These are phyloP conservation scores for Netelia virgata DNA, from an alignment of 2,888 invertebrate genomes.

Conservation along the genomic window DNA sequence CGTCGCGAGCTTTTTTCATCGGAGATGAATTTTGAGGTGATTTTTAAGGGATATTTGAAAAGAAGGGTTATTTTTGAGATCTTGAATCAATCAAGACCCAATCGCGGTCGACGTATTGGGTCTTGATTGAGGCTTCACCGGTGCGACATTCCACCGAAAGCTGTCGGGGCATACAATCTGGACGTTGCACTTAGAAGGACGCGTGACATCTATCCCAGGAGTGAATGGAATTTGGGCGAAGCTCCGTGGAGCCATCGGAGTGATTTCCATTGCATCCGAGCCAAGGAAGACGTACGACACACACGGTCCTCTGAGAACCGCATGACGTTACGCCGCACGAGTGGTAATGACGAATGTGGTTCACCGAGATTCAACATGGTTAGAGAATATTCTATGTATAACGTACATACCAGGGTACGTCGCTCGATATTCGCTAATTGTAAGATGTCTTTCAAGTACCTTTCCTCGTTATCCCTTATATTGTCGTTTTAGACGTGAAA, in stretches of 20 bases:
- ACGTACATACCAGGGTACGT: too few species aligned
- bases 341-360: slow-evolving; percentile 73
- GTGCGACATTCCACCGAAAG: slow-evolving; percentile 24
- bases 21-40: too few species aligned
- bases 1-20: too few species aligned
- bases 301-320: slow-evolving; percentile 58
- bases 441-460: too few species aligned
- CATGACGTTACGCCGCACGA: slow-evolving; percentile 64
- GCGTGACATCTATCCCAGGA: slow-evolving; percentile 42
- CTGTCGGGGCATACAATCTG: slow-evolving; percentile 30
- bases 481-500: too few species aligned
- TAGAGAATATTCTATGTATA: too few species aligned
- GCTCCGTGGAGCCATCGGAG: slow-evolving; percentile 15
- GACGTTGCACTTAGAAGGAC: slow-evolving; percentile 35
- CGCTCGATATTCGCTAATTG: too few species aligned
- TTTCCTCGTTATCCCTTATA: too few species aligned
- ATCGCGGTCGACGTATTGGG: slow-evolving; percentile 6
- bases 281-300: slow-evolving; percentile 75
- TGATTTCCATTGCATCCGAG: slow-evolving; percentile 71
- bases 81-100: too few species aligned
- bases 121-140: slow-evolving; percentile 29
- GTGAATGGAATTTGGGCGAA: slow-evolving; percentile 32
- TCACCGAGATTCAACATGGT: slow-evolving; percentile 52
- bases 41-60: too few species aligned
- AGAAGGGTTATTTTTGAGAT: too few species aligned